These are phyloP conservation scores for Plecotus auritus DNA, from an alignment of 2,113 vertebrate species.

Conservation along the genomic window DNA sequence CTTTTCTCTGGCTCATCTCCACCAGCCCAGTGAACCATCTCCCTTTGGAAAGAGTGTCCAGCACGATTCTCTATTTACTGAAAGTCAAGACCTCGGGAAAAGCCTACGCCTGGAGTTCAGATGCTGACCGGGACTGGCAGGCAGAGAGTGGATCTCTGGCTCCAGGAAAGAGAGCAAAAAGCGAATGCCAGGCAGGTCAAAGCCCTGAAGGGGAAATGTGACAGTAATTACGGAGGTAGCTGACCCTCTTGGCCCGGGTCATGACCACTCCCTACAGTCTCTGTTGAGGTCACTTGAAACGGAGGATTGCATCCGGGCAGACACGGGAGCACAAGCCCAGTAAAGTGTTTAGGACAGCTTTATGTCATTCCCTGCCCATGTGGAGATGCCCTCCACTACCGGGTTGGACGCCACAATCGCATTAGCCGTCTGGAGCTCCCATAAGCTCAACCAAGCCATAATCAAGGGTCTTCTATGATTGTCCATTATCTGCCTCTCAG, in stretches of 20 bases:
- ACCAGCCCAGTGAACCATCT: neutral
- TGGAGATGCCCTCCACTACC: conserved; percentile 67
- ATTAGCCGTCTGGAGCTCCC: conserved; percentile 74
- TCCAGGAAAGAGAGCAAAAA: conserved; percentile 55
- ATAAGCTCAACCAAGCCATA: conserved; percentile 81
- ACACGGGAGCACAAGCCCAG: conserved; percentile 51
- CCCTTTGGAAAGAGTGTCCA: neutral
- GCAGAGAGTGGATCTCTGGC: conserved; percentile 26
- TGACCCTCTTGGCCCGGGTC: conserved; percentile 49
- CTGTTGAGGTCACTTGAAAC: conserved; percentile 59
- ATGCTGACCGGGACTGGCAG: neutral
- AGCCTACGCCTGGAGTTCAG: neutral
- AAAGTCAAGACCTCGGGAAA: conserved; percentile 20
- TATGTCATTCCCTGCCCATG: conserved; percentile 73
- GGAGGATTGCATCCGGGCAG: conserved; percentile 64
- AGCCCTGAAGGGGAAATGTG: conserved; percentile 63
- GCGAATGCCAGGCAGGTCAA: conserved; percentile 56
- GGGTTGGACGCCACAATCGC: conserved; percentile 79
- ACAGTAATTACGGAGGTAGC: conserved; percentile 63
- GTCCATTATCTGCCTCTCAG: conserved; percentile 82
- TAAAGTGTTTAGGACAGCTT: conserved; percentile 72
- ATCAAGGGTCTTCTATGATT: conserved; percentile 83
- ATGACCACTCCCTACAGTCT: conserved; percentile 43
- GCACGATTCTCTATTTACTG: neutral
- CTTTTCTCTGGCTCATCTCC: neutral